These are phyloP conservation scores for Calyptommatus sinebrachiatus DNA, from an alignment of 2,113 vertebrate species.

Conservation along the genomic window DNA sequence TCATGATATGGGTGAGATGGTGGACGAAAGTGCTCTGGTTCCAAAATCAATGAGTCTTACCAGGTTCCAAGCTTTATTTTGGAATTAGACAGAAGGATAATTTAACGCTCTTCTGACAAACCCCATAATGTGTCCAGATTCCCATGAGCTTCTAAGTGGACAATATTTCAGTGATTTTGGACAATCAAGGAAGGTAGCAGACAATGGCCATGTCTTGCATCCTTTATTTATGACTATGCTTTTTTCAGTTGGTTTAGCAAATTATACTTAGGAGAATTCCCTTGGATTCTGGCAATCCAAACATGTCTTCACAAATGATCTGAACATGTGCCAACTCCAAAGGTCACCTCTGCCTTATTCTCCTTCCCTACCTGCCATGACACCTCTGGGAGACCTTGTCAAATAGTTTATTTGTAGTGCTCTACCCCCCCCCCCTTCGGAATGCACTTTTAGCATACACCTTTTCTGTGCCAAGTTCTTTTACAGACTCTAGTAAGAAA, in stretches of 20 bases:
- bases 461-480: constrained; percentile 67
- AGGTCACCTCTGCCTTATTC: constrained; percentile 32
- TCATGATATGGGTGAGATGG: not conserved
- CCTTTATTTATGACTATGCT: constrained; percentile 59
- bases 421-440: constrained; percentile 49
- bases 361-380: not conserved
- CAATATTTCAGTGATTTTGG: constrained; percentile 43
- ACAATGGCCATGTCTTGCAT: constrained; percentile 53
- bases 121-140: constrained; percentile 30
- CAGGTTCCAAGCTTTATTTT: constrained; percentile 31
- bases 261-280: constrained; percentile 65
- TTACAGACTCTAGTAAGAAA: constrained; percentile 52
- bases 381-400: constrained; percentile 61
- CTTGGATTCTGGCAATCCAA: constrained; percentile 57
- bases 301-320: constrained; percentile 60
- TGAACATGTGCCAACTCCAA: constrained; percentile 59
- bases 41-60: constrained; percentile 8
- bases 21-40: not conserved
- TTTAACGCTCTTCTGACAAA: not conserved
- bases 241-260: constrained; percentile 66
- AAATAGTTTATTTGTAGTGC: constrained; percentile 65
- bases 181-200: constrained; percentile 52
- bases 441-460: constrained; percentile 68
- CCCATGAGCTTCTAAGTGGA: constrained; percentile 34
- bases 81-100: not conserved